These are phyloP conservation scores for Cepaea nemoralis DNA, from an alignment of 1,140 invertebrate genomes.

Conservation along the genomic window DNA sequence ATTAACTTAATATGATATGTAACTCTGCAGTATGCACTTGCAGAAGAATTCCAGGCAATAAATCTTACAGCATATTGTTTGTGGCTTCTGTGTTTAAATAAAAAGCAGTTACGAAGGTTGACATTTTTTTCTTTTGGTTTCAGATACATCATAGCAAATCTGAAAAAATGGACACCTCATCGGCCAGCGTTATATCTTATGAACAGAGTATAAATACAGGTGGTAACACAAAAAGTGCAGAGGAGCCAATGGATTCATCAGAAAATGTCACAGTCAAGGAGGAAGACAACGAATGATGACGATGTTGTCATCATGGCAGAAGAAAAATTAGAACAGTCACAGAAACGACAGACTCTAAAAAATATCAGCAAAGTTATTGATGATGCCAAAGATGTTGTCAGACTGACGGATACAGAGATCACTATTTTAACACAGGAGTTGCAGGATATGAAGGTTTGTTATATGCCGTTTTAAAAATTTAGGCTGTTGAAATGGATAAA, in stretches of 20 bases:
- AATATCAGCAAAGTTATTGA: slow-evolving; percentile 6
- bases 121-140: too few relatives aligned
- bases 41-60: too few relatives aligned
- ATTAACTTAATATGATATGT: too few relatives aligned
- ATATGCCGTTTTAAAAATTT: too few relatives aligned
- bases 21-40: too few relatives aligned
- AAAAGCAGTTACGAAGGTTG: too few relatives aligned
- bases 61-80: too few relatives aligned
- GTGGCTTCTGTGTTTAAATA: too few relatives aligned
- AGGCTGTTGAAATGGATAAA: too few relatives aligned
- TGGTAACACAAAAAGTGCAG: background rate
- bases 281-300: background rate
- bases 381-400: slow-evolving; percentile 1
- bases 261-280: background rate
- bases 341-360: background rate
- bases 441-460: background rate
- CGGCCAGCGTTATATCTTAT: background rate
- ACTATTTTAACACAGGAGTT: slow-evolving; percentile 1
- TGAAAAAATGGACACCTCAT: background rate
- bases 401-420: background rate
- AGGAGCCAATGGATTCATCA: background rate
- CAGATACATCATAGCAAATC: too few relatives aligned
- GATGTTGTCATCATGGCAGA: slow-evolving; percentile 30
- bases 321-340: background rate
- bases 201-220: background rate